Conservation (phyloP, 1,140 invertebrate species). For the Pteromalus puparum region DNA sequence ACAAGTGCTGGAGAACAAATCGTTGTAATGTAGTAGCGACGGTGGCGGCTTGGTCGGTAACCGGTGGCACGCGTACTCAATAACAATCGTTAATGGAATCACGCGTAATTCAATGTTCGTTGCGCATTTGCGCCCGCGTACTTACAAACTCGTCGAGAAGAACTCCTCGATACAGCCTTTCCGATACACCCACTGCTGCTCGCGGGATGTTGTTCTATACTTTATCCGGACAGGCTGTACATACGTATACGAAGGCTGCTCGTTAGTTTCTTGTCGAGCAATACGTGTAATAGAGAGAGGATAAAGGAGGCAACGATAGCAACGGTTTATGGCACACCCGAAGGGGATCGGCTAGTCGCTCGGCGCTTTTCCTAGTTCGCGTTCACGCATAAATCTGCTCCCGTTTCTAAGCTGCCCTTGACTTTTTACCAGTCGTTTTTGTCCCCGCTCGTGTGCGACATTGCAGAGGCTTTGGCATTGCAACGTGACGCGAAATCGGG, state of each 20-base stretch:
- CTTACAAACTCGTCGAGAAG: neutral
- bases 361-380: neutral
- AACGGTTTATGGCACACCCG: neutral
- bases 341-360: neutral
- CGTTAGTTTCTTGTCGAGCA: conserved; percentile 26
- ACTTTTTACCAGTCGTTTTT: conserved; percentile 20
- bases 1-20: neutral
- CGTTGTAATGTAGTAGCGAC: conserved; percentile 2
- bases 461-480: neutral
- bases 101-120: neutral
- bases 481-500: conserved; percentile 13
- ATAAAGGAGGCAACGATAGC: neutral
- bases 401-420: neutral
- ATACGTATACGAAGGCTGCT: neutral
- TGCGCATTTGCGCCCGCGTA: neutral
- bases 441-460: neutral
- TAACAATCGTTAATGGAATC: conserved; percentile 22
- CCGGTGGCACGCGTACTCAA: neutral
- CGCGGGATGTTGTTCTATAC: neutral
- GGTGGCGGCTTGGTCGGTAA: neutral
- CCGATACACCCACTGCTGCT: neutral
- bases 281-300: neutral
- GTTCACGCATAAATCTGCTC: conserved; percentile 22
- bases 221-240: conserved; percentile 18
- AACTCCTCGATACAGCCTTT: neutral